These are phyloP conservation scores for Ceratina australensis DNA, from an alignment of 1,140 invertebrate genomes.

Conservation along the genomic window DNA sequence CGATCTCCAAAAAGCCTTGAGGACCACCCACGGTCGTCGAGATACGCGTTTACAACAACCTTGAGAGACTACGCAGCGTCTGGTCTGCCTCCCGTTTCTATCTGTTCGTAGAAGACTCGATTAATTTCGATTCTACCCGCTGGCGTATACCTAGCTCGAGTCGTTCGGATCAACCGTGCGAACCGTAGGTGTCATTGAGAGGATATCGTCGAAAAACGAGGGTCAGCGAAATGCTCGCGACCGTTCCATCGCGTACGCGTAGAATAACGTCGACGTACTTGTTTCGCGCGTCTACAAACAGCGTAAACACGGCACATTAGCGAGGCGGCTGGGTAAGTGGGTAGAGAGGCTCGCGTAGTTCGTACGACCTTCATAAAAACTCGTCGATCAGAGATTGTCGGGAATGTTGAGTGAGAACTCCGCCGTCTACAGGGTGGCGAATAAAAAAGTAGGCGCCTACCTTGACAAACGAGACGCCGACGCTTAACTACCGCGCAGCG, in stretches of 20 bases:
- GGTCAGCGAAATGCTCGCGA: no score
- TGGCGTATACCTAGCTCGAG: no score
- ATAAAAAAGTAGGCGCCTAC: conserved; percentile 53
- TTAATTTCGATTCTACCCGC: no score
- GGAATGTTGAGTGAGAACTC: conserved; percentile 65
- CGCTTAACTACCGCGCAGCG: conserved; percentile 14
- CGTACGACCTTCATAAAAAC: conserved; percentile 74
- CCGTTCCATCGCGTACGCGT: no score
- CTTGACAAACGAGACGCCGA: conserved; percentile 17
- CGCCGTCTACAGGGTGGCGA: conserved; percentile 61
- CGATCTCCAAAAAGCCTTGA: not conserved
- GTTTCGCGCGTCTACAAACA: conserved; percentile 54
- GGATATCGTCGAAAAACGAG: no score
- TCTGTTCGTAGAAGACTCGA: not conserved
- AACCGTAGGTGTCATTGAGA: no score
- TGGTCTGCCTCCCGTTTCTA: not conserved
- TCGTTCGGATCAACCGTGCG: no score
- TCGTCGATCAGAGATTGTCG: conserved; percentile 70
- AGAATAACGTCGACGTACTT: not conserved
- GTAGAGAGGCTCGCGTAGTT: conserved; percentile 46
- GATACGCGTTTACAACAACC: not conserved
- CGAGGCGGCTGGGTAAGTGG: conserved; percentile 55
- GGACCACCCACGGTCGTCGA: conserved; percentile 13
- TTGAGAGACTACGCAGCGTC: not conserved
- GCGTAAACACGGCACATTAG: conserved; percentile 53